Base-by-base conservation (phyloP, 2,113 vertebrate species). In the Sprattus sprattus region DNA sequence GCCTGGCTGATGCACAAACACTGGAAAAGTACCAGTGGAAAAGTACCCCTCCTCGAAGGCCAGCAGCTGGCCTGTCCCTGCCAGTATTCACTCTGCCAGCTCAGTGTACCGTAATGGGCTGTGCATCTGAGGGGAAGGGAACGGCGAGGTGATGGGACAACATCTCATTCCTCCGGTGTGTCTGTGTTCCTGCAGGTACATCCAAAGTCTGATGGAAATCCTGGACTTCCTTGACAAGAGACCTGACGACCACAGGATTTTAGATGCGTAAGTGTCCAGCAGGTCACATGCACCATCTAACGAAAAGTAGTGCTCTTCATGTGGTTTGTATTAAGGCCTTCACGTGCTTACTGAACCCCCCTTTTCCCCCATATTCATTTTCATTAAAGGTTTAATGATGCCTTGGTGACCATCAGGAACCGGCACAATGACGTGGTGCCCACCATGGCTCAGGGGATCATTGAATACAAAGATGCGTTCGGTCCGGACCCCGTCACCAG, bases 381-480 rank as follows among this genome's bases (percentile, higher is more conserved):
- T 39, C 39, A 39, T 39, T 67, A 0, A 87, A 97, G 97, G 88
- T 97, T 97, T 92, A 95, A 95, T 0, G 92, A 96, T 0, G 93
- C 95, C 54, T 90, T 97, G 89, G 93, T 96, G 90, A 94, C 91
- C 39, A 96, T 97, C 90, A 94, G 97, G 83, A 97, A 97, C 94
- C 94, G 96, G 7, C 97, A 97, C 93, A 97, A 97, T 0, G 96
- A 97, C 0, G 97, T 97, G 47, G 97, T 97, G 1, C 96, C 97
- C 92, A 97, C 97, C 85, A 97, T 97, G 97, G 97, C 97, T 0
- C 96, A 97, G 91, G 97, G 97, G 0, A 93, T 97, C 47, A 95
- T 97, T 0, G 97, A 97, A 89, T 97, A 96, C 92, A 97, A 96
- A 87, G 96, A 97, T 11, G 20, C 95, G 0, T 97, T 95, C 0